Percentiles rank a stretch among this genome's conserved stretches.
These are phyloP conservation scores for Drosophila rellima DNA, from an alignment of 2,888 invertebrate species.

Conservation along the genomic window DNA sequence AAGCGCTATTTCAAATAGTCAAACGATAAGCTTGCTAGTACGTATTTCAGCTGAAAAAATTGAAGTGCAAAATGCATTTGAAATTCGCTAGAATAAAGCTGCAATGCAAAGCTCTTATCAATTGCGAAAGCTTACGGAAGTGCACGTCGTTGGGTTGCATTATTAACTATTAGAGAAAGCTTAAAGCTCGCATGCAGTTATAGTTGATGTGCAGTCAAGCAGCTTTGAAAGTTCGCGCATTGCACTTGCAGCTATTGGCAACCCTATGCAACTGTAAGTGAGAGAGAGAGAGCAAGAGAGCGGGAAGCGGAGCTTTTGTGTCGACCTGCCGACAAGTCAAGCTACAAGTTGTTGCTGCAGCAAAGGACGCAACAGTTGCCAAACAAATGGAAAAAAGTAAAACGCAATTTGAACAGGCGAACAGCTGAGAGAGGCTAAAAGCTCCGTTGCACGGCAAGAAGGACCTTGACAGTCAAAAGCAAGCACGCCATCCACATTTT, in stretches of 20 bases:
- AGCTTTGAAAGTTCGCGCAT: conserved; percentile 22
- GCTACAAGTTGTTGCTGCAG: conserved; percentile 67
- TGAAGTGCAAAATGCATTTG: conserved; percentile 42
- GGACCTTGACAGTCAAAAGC: conserved; percentile 41
- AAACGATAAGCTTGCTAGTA: conserved; percentile 15
- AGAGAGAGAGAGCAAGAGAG: background rate
- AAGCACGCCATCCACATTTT: background rate
- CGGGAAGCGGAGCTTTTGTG: background rate
- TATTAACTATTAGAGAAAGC: conserved; percentile 48
- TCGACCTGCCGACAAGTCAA: conserved; percentile 5
- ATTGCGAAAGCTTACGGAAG: conserved; percentile 20
- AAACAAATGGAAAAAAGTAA: background rate
- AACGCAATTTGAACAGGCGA: conserved; percentile 16
- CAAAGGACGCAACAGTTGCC: conserved; percentile 67
- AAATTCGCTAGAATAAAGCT: conserved; percentile 51
- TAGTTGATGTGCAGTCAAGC: conserved; percentile 10
- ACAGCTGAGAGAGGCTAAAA: conserved; percentile 52
- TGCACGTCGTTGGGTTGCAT: conserved; percentile 50
- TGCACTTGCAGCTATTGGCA: conserved; percentile 26
- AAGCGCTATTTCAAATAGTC: background rate
- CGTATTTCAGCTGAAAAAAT: background rate
- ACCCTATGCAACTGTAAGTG: conserved; percentile 4
- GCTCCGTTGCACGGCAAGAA: conserved; percentile 16
- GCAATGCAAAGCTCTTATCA: conserved; percentile 29
- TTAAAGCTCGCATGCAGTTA: conserved; percentile 18